These are phyloP conservation scores for Trochalopteron elliotii DNA, from an alignment of 2,113 vertebrate genomes.

Conservation along the genomic window DNA sequence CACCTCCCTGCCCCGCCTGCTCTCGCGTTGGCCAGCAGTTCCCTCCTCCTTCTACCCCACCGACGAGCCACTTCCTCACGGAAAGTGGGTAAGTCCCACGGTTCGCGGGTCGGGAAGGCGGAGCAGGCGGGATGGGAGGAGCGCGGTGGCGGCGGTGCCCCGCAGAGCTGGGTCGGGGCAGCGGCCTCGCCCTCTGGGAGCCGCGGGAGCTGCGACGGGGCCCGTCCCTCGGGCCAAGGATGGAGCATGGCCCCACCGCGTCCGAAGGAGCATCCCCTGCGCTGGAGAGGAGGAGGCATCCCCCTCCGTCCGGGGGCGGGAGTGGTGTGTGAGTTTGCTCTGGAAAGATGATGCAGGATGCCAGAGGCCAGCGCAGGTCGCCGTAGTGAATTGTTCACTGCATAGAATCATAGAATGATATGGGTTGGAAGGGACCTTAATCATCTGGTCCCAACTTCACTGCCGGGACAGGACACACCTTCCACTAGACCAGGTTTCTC, in stretches of 20 bases:
- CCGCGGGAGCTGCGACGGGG: rapidly evolving
- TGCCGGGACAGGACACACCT: background rate
- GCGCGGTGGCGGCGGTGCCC: background rate
- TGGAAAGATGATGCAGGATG: background rate
- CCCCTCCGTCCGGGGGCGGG: background rate
- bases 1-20: background rate
- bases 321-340: too few relatives aligned
- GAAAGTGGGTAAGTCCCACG: background rate
- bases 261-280: background rate
- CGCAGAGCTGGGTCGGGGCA: rapidly evolving
- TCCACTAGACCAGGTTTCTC: background rate
- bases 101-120: background rate
- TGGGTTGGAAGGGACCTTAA: background rate
- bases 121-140: background rate
- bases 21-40: rapidly evolving
- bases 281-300: background rate
- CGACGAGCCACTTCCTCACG: background rate
- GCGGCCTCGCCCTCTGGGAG: rapidly evolving
- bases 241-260: background rate
- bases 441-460: background rate
- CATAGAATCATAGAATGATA: background rate
- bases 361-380: background rate
- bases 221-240: rapidly evolving
- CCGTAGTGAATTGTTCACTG: background rate
- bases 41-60: background rate